Conservation (phyloP, 2,888 invertebrate species). For the Nephrotoma flavescens region DNA sequence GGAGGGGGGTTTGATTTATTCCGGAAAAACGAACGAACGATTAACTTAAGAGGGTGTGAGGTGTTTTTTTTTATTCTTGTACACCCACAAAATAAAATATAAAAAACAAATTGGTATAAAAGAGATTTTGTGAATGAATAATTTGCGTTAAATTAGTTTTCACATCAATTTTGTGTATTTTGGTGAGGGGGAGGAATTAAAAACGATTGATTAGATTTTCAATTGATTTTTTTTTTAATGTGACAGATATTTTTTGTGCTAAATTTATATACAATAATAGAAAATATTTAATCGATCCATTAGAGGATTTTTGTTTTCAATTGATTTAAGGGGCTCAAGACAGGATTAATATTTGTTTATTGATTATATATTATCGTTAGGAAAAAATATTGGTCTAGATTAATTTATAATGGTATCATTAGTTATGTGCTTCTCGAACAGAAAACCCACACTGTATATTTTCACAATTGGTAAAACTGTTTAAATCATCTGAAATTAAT, state of each 20-base stretch:
- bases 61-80: background rate
- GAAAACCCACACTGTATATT: too few relatives aligned
- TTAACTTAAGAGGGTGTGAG: background rate
- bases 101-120: background rate
- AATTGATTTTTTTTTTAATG: background rate
- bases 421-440: background rate
- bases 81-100: background rate
- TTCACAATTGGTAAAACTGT: too few relatives aligned
- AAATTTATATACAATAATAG: background rate
- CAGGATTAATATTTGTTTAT: background rate
- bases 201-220: background rate
- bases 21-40: background rate
- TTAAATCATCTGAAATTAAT: too few relatives aligned
- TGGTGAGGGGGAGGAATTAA: background rate
- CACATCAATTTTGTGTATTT: background rate
- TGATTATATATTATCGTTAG: background rate
- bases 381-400: background rate
- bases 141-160: background rate
- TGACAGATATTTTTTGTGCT: background rate
- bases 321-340: background rate
- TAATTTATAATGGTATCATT: background rate
- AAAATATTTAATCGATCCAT: background rate
- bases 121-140: background rate
- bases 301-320: background rate
- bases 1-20: background rate